Conservation (phyloP, 2,888 invertebrate genomes). For the Melikaiella ostensackeni region DNA sequence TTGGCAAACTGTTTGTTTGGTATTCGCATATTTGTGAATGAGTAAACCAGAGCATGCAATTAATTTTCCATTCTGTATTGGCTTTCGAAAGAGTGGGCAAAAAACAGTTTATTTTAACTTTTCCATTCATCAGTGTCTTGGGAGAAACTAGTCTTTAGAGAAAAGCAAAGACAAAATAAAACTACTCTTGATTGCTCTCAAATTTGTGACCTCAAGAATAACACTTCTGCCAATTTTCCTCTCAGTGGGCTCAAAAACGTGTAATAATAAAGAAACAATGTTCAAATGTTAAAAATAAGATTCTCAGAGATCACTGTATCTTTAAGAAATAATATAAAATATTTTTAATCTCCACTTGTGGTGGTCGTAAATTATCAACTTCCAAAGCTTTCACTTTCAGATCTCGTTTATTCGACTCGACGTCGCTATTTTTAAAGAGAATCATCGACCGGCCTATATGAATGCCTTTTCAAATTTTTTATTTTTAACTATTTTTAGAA, state of each 20-base stretch:
- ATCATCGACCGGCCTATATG: constrained; percentile 10
- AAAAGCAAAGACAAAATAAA: too few relatives aligned
- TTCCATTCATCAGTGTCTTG: background rate
- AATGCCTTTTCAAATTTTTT: background rate
- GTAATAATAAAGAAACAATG: background rate
- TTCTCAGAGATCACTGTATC: background rate
- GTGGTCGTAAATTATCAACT: background rate
- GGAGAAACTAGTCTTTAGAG: background rate
- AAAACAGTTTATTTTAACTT: too few relatives aligned
- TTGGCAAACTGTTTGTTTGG: constrained; percentile 1
- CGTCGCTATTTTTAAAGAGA: constrained; percentile 6
- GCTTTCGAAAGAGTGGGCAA: background rate
- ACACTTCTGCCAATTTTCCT: too few relatives aligned
- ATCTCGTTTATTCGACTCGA: background rate
- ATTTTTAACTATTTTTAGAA: background rate
- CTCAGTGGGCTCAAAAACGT: too few relatives aligned
- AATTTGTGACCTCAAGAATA: too few relatives aligned
- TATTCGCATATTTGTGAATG: background rate
- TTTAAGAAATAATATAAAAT: background rate
- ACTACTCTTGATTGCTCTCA: too few relatives aligned
- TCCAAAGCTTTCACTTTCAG: background rate
- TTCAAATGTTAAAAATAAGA: background rate
- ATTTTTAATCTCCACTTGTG: constrained; percentile 1
- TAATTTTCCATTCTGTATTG: background rate
- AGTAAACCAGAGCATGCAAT: background rate